Conservation (phyloP, 2,797 vertebrate species). For the Mastacembelus armatus region DNA sequence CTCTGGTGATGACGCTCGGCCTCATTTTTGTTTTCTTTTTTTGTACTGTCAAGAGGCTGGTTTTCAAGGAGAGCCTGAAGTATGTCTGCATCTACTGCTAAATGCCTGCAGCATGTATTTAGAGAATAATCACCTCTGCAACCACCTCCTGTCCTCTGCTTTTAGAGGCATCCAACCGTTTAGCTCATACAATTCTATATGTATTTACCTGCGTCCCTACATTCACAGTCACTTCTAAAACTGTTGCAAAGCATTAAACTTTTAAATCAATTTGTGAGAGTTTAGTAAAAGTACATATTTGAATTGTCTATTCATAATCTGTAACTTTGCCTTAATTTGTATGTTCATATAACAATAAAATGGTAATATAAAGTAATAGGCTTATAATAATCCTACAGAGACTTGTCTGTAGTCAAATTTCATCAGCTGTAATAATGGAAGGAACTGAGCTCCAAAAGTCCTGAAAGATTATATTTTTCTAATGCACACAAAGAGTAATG, state of each 20-base stretch:
- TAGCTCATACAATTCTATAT: background rate
- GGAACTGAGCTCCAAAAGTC: slow-evolving; percentile 7
- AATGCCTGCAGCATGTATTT: slow-evolving; percentile 19
- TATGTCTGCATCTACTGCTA: slow-evolving; percentile 31
- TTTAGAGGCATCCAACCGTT: slow-evolving; percentile 31
- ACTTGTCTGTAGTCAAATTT: slow-evolving; percentile 2
- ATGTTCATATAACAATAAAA: background rate
- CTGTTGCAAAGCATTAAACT: slow-evolving; percentile 7
- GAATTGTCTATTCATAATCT: slow-evolving; percentile 9
- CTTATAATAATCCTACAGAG: background rate
- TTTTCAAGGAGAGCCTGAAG: slow-evolving; percentile 20
- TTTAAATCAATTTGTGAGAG: slow-evolving; percentile 16
- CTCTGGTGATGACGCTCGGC: slow-evolving; percentile 46
- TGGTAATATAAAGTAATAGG: background rate
- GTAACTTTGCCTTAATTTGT: background rate
- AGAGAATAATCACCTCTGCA: slow-evolving; percentile 1
- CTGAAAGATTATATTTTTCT: background rate
- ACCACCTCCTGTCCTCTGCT: slow-evolving; percentile 27
- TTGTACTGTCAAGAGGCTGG: background rate
- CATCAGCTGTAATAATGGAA: slow-evolving; percentile 3
- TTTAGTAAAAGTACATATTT: background rate
- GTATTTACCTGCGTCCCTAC: slow-evolving; percentile 6
- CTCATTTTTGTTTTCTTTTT: slow-evolving; percentile 43
- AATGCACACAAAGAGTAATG: background rate
- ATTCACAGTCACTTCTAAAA: background rate